phyloP scores from a whole-genome alignment of 1,140 invertebrate genomes.

The Meteorus sp. region DNA sequence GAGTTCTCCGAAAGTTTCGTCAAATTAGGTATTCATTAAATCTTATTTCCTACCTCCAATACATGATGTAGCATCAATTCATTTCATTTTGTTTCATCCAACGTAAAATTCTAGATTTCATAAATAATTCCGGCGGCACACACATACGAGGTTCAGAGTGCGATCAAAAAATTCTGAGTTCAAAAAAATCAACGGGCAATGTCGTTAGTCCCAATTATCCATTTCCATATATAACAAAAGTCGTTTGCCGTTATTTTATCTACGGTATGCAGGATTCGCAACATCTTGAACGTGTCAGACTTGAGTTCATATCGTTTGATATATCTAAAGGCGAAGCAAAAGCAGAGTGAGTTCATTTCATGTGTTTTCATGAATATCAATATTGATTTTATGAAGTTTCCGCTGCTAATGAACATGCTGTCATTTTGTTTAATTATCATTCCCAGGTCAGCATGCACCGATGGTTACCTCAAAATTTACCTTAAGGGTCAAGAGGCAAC shows the following conservation, averaged over 20 bases:
- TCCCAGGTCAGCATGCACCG: conserved; percentile 73
- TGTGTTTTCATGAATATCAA: conserved; percentile 21
- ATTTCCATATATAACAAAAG: conserved; percentile 89
- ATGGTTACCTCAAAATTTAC: conserved; percentile 90
- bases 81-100: background rate
- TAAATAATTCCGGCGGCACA: conserved; percentile 80
- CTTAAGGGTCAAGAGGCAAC: conserved; percentile 90
- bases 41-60: background rate
- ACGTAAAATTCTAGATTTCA: conserved; percentile 89
- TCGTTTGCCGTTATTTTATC: conserved; percentile 96
- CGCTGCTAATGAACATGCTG: background rate
- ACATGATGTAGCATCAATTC: background rate
- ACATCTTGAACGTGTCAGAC: conserved; percentile 87
- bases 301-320: conserved; percentile 86
- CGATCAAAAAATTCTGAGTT: conserved; percentile 94
- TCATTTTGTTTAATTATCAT: conserved; percentile 20
- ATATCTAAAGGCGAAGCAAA: conserved; percentile 79
- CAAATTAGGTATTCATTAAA: conserved; percentile 77
- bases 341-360: conserved; percentile 64
- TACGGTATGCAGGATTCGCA: conserved; percentile 96
- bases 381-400: no score
- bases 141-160: conserved; percentile 95
- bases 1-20: conserved; percentile 96
- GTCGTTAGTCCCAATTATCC: conserved; percentile 96
- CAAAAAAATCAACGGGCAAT: conserved; percentile 86